These are phyloP conservation scores for Luidia sarsii DNA, from an alignment of 53 echinoderm and acorn worm genomes.

Conservation along the genomic window DNA sequence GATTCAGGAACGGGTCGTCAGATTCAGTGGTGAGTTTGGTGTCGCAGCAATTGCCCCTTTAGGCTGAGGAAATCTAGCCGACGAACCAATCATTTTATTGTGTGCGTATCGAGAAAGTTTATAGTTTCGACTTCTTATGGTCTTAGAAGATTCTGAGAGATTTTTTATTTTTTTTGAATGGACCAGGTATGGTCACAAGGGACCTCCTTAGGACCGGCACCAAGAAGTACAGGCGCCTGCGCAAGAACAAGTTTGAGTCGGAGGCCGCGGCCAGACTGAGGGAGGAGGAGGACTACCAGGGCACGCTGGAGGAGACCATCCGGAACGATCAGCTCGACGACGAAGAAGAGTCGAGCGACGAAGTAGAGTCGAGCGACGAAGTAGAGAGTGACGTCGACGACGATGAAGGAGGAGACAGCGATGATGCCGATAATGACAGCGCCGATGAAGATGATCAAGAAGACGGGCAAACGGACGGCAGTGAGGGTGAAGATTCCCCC, in stretches of 20 bases:
- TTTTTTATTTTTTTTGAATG: background rate
- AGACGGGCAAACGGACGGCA: background rate
- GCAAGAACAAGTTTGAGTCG: conserved; percentile 24
- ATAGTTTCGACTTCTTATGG: too few species aligned
- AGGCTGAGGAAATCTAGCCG: too few species aligned
- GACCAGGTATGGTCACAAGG: conserved; percentile 29
- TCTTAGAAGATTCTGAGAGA: too few species aligned
- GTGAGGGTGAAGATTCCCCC: conserved; percentile 7
- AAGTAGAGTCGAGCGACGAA: background rate
- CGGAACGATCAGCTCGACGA: background rate
- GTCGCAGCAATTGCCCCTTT: background rate
- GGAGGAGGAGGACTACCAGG: conserved; percentile 43
- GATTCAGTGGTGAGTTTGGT: conserved; percentile 87
- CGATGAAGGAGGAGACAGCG: background rate
- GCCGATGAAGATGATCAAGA: conserved; percentile 17
- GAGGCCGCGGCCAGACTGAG: conserved; percentile 43
- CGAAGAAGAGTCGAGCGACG: background rate
- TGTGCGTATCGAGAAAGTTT: too few species aligned
- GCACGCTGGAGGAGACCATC: conserved; percentile 37
- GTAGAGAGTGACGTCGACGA: background rate
- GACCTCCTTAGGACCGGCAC: conserved; percentile 28
- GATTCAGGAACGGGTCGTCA: conserved; percentile 57
- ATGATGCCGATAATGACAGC: background rate
- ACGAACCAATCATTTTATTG: too few species aligned
- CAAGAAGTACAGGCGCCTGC: conserved; percentile 30